Evolutionary conservation across 2,888 invertebrate genomes (phyloP), one percentile per base, ranked within the genome.

Genomic region (Sthenelais limicola): DNA sequence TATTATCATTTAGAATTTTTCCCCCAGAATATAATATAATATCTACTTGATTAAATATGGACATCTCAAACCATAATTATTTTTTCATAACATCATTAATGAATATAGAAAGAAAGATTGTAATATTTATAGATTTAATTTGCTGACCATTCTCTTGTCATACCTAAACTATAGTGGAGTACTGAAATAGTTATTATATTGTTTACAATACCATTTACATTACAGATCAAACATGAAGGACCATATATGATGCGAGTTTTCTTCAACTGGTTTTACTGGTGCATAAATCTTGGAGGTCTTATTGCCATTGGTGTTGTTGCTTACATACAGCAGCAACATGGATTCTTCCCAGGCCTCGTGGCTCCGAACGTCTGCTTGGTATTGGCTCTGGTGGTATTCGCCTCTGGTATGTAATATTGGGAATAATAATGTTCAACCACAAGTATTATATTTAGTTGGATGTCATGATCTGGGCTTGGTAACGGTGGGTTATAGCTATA

Each of bases 261-360:
- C 80, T 89, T 89, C 80, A 89, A 88, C 80, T 88, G 88, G 87
- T 85, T 88, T 74, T 90, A 90, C 77, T 89, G 89, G 89, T 89
- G 87, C 75, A 84, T 89, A 66, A 90, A 90, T 80, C 80, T 89
- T 21, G 90, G 89, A 38, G 86, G 88, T 7, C 80, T 89, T 15
- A 73, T 88, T 21, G 88, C 89, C 0, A 82, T 89, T 43, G 85
- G 87, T 1, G 85, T 80, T 2, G 79, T 90, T 38, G 86, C 88
- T 3, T 89, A 86, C 77, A 77, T 89, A 1, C 88, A 89, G 69
- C 88, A 89, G 78, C 81, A 86, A 38, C 38, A 75, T 38, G 82
- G 84, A n/a, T 89, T 89, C 80, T 86, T 85, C 73, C 78, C 78
- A 71, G 89, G 89, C 15, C 89, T 87, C 77, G 74, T 88, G 26